phyloP scores from a whole-genome alignment of 2,888 invertebrate genomes.

The Aphodius granarius region DNA sequence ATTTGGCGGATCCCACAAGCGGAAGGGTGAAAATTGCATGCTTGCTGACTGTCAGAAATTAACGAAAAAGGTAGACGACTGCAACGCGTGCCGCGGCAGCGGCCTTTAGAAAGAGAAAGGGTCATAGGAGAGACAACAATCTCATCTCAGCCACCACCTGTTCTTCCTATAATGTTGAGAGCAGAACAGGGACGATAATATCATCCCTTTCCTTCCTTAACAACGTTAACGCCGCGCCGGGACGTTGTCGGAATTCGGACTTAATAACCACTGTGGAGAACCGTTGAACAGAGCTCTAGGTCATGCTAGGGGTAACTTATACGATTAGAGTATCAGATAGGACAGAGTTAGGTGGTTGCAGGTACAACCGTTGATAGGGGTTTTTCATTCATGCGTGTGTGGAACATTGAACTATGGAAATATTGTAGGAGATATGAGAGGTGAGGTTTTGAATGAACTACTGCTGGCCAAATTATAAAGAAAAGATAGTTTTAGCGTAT shows the following conservation, averaged over 20 bases:
- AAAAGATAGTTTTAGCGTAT: too few relatives aligned
- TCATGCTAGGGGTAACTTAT: not conserved
- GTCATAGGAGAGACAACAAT: not conserved
- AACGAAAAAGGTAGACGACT: constrained; percentile 5
- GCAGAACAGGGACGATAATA: too few relatives aligned
- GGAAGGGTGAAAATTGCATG: constrained; percentile 12
- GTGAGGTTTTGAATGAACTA: too few relatives aligned
- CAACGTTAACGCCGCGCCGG: not conserved
- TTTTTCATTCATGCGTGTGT: not conserved
- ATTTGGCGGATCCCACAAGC: constrained; percentile 2
- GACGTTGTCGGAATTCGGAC: not conserved
- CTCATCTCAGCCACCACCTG: not conserved
- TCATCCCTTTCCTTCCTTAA: not conserved
- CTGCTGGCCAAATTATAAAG: too few relatives aligned
- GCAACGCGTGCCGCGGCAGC: not conserved
- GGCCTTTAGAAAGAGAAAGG: not conserved
- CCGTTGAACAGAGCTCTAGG: not conserved
- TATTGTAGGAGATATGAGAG: too few relatives aligned
- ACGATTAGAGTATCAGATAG: not conserved
- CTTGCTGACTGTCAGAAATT: constrained; percentile 1
- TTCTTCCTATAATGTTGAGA: too few relatives aligned
- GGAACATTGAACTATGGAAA: too few relatives aligned
- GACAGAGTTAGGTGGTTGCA: not conserved
- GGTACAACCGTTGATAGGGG: not conserved
- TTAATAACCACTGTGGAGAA: not conserved